Percentiles rank a stretch among this genome's conserved stretches.
These are phyloP conservation scores for Philaenus spumarius DNA, from an alignment of 1,140 invertebrate genomes.

Conservation along the genomic window DNA sequence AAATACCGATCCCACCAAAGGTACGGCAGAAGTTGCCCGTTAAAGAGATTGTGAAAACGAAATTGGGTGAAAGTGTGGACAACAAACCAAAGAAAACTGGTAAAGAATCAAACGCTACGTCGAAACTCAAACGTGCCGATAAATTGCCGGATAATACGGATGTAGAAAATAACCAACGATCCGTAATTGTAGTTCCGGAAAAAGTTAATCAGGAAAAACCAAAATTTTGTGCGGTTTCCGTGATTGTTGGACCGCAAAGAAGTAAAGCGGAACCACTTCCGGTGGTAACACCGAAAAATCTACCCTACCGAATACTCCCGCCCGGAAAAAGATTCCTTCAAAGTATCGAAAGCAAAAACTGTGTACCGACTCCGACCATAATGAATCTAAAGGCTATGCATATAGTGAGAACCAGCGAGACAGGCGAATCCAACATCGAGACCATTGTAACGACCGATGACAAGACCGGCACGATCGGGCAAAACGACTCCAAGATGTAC, in stretches of 20 bases:
- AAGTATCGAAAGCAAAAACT: constrained; percentile 1
- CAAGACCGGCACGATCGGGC: not conserved
- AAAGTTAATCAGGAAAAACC: not conserved
- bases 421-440: not conserved
- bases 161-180: too few species aligned
- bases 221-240: not conserved
- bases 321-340: not conserved
- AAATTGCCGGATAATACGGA: not conserved
- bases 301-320: constrained; percentile 6
- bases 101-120: not conserved
- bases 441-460: not conserved
- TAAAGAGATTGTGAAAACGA: not conserved
- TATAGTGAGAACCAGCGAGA: constrained; percentile 1
- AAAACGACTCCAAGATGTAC: not conserved
- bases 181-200: not conserved
- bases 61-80: not conserved
- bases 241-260: too few species aligned
- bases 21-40: not conserved
- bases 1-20: constrained; percentile 28
- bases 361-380: constrained; percentile 16
- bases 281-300: not conserved
- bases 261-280: not conserved
- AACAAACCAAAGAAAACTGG: not conserved
- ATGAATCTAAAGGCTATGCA: constrained; percentile 2
- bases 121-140: not conserved